phyloP scores from a whole-genome alignment of 2,113 vertebrate genomes.

The Rhea americana region DNA sequence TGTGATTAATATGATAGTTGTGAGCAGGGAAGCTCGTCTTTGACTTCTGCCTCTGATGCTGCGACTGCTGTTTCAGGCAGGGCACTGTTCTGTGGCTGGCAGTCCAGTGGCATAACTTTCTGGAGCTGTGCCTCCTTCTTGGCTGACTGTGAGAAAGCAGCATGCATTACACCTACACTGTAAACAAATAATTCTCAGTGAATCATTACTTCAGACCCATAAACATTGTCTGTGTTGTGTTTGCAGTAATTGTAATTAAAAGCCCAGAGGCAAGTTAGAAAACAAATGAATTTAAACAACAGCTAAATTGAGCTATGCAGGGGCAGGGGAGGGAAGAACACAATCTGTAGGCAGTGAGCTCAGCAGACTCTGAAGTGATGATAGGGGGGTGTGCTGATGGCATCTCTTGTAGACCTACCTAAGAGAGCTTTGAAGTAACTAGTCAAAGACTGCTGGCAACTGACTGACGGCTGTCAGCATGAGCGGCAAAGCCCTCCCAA shows the following conservation, averaged over 20 bases:
- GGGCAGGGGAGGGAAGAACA: neutral
- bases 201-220: neutral
- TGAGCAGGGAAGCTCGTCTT: neutral
- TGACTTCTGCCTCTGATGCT: neutral
- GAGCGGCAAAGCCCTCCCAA: neutral
- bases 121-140: neutral
- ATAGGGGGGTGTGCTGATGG: fast-evolving
- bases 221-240: neutral
- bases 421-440: too few relatives aligned
- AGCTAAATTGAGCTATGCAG: neutral
- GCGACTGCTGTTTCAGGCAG: too few relatives aligned
- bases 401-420: neutral
- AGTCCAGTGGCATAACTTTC: neutral
- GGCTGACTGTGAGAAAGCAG: neutral
- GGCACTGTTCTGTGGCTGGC: fast-evolving
- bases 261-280: neutral
- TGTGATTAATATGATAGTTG: fast-evolving
- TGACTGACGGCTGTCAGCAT: fast-evolving
- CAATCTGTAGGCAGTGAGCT: neutral
- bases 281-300: neutral
- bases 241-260: neutral
- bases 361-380: neutral
- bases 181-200: neutral
- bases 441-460: fast-evolving
- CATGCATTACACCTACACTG: neutral